Base-by-base conservation (phyloP, 2,113 vertebrate species). In the Hepsetus odoe region DNA sequence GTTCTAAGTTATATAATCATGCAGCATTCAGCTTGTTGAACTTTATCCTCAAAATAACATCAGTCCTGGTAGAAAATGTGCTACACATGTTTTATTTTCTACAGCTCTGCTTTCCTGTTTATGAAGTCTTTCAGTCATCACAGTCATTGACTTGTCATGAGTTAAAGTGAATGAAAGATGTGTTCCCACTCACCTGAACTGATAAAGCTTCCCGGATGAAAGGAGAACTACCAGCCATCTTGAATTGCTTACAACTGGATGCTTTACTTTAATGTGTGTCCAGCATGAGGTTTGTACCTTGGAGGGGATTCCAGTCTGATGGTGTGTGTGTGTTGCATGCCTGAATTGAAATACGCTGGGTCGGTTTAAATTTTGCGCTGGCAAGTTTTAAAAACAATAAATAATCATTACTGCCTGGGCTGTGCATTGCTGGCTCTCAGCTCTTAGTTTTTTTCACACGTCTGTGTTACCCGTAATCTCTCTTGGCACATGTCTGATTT, bases 251-350 rank as follows among this genome's bases (percentile, higher is more conserved):
- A 20, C 46, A 20, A 20, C 46, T 49, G 46, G 46, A 20, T 20
- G 18, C 16, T 20, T 62, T 16, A 14, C 33, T 38, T 55, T 18
- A 66, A 61, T 65, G 20, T 26, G 30, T 71, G 28, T 72, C 62
- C 61, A 51, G 68, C 11, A 40, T 56, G 65, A n/a, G n/a, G 68
- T 53, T 24, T 14, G 55, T 51, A 65, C 22, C 16, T 11, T 55
- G 51, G n/a, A 16, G 16, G 32, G 51, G 62, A 35, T 53, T 55
- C 51, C 26, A 68, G 78, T 51, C 11, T 38, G 70, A 64, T 70
- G 66, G 26, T 76, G 55, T 72, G 26, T 76, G 55, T 72, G 18
- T 71, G 59, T 58, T 65, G 72, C 67, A 69, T 5, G 67, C 65
- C 73, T 71, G 66, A 33, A 56, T 58, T 56, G 46, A 26, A 10